Evolutionary conservation across 2,888 invertebrate genomes (phyloP).

Genomic region (Maniola hyperantus): DNA sequence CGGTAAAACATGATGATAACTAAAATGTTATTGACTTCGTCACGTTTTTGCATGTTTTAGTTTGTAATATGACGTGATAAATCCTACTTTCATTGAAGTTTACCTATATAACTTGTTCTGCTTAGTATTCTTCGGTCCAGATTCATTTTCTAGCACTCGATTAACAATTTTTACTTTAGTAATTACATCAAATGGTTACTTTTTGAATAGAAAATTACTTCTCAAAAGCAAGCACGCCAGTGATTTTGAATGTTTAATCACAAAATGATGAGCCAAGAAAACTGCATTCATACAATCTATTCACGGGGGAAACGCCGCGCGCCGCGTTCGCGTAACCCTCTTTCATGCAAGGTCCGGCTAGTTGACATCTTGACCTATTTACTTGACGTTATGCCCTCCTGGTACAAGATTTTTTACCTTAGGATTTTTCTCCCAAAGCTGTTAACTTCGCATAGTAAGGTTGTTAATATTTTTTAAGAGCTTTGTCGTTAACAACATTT

Average conservation of each 20-base stretch:
- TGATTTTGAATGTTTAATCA: constrained; percentile 22
- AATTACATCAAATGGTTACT: too few species aligned
- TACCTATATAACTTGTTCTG: too few species aligned
- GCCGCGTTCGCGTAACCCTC: constrained; percentile 14
- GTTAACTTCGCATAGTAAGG: not conserved
- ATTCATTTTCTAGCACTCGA: not conserved
- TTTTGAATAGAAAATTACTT: not conserved
- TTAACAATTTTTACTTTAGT: not conserved
- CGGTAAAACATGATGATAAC: too few species aligned
- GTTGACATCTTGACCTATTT: constrained; percentile 27
- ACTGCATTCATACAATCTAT: constrained; percentile 26
- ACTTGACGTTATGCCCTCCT: constrained; percentile 21
- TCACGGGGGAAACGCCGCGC: constrained; percentile 17
- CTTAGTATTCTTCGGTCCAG: too few species aligned
- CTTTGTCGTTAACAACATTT: too few species aligned
- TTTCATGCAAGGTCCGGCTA: constrained; percentile 24
- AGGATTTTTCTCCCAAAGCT: constrained; percentile 15
- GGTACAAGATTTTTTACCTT: constrained; percentile 16
- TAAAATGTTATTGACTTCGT: too few species aligned
- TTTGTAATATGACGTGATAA: too few species aligned
- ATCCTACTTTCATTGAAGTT: too few species aligned
- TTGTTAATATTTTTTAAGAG: not conserved
- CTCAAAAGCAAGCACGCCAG: not conserved
- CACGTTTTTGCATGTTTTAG: too few species aligned
- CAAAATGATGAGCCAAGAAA: constrained; percentile 27